Conservation (phyloP, 92 coral and sea anemone genomes). For the Meandrina meandrites region DNA sequence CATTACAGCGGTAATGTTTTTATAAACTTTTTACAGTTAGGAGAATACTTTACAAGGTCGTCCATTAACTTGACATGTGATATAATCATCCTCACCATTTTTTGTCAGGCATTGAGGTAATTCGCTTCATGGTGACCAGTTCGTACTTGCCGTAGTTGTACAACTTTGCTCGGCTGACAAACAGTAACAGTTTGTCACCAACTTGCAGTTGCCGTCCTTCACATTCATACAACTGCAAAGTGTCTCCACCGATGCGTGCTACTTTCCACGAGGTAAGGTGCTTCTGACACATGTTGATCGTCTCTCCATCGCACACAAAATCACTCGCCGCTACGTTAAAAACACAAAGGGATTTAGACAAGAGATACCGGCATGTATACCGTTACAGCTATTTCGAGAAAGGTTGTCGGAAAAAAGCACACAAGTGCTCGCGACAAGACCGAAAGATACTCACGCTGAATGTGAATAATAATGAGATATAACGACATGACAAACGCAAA, state of each 20-base stretch:
- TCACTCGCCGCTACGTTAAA: neutral
- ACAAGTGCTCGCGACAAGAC: too few relatives aligned
- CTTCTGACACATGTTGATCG: neutral
- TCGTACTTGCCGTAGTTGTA: neutral
- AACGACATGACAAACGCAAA: too few relatives aligned
- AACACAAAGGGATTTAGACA: too few relatives aligned
- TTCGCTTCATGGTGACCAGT: neutral
- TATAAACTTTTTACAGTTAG: too few relatives aligned
- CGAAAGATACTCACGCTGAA: too few relatives aligned
- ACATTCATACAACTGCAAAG: neutral
- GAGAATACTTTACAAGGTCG: too few relatives aligned
- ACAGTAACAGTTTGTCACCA: neutral
- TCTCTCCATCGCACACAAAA: neutral
- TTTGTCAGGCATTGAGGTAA: neutral
- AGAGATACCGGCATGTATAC: too few relatives aligned
- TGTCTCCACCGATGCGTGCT: neutral
- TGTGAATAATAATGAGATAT: too few relatives aligned
- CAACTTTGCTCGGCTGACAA: neutral
- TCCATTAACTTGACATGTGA: too few relatives aligned
- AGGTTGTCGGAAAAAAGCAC: too few relatives aligned
- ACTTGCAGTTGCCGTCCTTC: neutral
- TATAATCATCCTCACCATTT: neutral
- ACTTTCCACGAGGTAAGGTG: neutral
- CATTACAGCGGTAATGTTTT: too few relatives aligned
- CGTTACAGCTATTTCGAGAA: too few relatives aligned